Percentiles rank a stretch among this genome's conserved stretches.
Conservation (phyloP, 1,140 invertebrate species). For the Bombus affinis region DNA sequence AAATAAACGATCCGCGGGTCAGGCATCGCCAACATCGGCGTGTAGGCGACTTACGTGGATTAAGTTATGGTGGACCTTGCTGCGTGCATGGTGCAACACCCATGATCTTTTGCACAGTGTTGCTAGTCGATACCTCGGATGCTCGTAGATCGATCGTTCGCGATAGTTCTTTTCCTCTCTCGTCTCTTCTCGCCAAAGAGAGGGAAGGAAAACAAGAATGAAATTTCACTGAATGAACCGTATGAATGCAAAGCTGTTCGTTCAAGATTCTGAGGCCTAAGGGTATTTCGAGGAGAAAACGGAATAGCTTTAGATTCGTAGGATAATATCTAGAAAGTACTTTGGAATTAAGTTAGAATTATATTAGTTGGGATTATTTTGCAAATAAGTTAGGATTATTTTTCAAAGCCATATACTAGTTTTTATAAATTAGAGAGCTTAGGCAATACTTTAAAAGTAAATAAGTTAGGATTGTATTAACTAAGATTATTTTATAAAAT, state of each 20-base stretch:
- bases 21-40: constrained; percentile 48
- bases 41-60: constrained; percentile 61
- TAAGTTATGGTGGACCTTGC: constrained; percentile 61
- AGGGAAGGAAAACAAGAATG: constrained; percentile 5
- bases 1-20: constrained; percentile 55
- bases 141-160: constrained; percentile 48
- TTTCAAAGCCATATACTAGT: no score
- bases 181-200: no score
- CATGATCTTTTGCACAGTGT: constrained; percentile 48
- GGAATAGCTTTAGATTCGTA: background rate
- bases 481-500: no score
- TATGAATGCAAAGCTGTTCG: background rate
- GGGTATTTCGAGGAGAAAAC: no score
- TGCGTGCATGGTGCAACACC: constrained; percentile 50
- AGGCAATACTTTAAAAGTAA: no score
- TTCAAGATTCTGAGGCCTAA: background rate
- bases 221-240: constrained; percentile 11
- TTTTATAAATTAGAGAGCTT: no score
- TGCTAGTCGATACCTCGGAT: constrained; percentile 43
- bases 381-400: no score
- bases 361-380: no score
- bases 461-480: no score
- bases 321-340: background rate
- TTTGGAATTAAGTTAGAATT: no score
- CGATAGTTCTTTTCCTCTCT: constrained; percentile 24